These are phyloP conservation scores for Hippocampus abdominalis DNA, from an alignment of 2,113 vertebrate genomes.

Conservation along the genomic window DNA sequence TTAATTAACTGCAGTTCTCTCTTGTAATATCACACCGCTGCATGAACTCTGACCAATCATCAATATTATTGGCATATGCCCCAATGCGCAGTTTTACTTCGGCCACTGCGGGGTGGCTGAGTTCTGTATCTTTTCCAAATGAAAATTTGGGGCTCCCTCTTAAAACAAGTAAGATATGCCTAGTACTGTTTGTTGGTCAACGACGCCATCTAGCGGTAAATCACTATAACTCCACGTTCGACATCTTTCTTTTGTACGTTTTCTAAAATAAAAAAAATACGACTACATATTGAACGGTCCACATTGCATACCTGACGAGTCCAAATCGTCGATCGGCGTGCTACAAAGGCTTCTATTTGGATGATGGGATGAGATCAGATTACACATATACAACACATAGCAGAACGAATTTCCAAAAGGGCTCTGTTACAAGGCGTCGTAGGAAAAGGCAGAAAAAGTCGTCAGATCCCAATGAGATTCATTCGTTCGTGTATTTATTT, in stretches of 20 bases:
- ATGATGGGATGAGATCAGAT: background rate
- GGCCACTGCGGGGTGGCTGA: too few species aligned
- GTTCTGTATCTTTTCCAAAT: too few species aligned
- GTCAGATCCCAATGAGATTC: background rate
- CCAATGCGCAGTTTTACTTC: background rate
- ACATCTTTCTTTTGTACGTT: background rate
- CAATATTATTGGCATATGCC: background rate
- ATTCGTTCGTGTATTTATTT: background rate
- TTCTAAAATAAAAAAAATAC: too few species aligned
- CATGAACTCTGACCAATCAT: background rate
- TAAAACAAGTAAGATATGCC: background rate
- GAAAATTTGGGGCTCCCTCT: too few species aligned
- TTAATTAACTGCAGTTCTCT: background rate
- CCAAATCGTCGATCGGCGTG: background rate
- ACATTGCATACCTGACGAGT: background rate
- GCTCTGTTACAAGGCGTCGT: background rate
- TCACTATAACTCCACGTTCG: background rate
- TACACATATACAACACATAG: background rate
- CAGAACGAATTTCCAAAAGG: background rate
- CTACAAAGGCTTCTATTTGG: background rate
- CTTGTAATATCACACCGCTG: background rate
- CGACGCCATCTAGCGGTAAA: background rate
- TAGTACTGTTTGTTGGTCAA: background rate
- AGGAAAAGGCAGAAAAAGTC: background rate
- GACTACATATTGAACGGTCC: background rate